phyloP scores from a whole-genome alignment of 2,797 vertebrate species.

The Uromys caudimaculatus region DNA sequence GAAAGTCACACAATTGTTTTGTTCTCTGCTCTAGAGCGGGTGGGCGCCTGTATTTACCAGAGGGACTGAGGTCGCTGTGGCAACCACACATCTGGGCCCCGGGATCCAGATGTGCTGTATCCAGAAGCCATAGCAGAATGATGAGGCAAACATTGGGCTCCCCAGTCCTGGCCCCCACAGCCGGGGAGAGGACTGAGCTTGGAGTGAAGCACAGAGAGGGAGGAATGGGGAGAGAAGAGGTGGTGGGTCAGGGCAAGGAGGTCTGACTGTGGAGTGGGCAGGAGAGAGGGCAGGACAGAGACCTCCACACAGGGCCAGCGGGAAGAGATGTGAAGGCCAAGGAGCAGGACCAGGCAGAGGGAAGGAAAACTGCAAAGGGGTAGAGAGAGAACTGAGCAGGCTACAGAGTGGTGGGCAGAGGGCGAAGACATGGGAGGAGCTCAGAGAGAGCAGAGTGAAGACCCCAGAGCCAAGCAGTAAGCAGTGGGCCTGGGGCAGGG shows the following conservation, averaged over 20 bases:
- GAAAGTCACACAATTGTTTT: slow-evolving; percentile 84
- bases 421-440: background rate
- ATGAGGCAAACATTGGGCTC: slow-evolving; percentile 83
- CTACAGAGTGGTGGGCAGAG: background rate
- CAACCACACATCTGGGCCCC: slow-evolving; percentile 86
- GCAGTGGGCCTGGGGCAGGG: background rate
- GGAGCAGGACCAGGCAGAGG: background rate
- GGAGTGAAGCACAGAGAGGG: background rate
- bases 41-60: slow-evolving; percentile 84
- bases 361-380: background rate
- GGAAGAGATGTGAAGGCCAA: background rate
- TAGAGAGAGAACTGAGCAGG: background rate
- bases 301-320: background rate
- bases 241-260: background rate
- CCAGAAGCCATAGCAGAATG: slow-evolving; percentile 84
- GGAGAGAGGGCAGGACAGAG: background rate
- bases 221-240: background rate
- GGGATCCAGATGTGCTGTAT: slow-evolving; percentile 85
- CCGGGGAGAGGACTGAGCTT: slow-evolving; percentile 67
- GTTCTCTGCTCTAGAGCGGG: slow-evolving; percentile 72
- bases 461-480: background rate
- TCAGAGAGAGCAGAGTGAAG: background rate
- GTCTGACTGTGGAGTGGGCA: background rate
- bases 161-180: slow-evolving; percentile 75
- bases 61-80: slow-evolving; percentile 80